Evolutionary conservation across 2,113 vertebrate species (phyloP).

Genomic region (Tautogolabrus adspersus): DNA sequence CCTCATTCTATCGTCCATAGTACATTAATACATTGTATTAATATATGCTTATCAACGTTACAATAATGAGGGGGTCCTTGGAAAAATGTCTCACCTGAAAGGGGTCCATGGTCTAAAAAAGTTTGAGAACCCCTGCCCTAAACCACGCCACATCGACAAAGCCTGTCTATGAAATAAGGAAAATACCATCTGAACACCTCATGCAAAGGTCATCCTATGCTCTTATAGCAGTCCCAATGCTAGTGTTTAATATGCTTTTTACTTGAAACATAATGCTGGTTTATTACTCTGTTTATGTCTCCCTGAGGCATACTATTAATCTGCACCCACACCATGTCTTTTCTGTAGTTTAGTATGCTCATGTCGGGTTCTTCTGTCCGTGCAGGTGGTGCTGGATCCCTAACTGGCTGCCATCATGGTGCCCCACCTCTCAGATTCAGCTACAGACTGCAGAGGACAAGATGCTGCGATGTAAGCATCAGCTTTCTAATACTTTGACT

Average conservation of each 20-base stretch:
- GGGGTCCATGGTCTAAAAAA: no score
- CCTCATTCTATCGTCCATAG: no score
- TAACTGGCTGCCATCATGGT: constrained; percentile 94
- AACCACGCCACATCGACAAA: not conserved
- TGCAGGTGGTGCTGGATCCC: constrained; percentile 92
- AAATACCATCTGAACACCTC: not conserved
- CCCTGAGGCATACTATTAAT: not conserved
- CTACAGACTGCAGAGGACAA: constrained; percentile 92
- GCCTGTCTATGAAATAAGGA: not conserved
- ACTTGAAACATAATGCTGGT: not conserved
- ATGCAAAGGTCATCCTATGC: not conserved
- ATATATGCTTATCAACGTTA: no score
- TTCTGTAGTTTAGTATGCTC: not conserved
- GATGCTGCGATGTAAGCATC: constrained; percentile 91
- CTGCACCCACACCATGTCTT: not conserved
- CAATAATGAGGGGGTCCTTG: no score
- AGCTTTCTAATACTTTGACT: not conserved
- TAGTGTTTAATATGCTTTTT: not conserved
- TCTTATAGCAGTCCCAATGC: not conserved
- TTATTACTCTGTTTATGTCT: not conserved
- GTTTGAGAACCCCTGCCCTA: not conserved
- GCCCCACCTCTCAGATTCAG: constrained; percentile 90
- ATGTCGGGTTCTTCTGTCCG: not conserved
- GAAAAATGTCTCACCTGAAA: no score
- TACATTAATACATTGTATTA: no score